phyloP scores from a whole-genome alignment of 1,140 invertebrate genomes.

The Gryllus bimaculatus region DNA sequence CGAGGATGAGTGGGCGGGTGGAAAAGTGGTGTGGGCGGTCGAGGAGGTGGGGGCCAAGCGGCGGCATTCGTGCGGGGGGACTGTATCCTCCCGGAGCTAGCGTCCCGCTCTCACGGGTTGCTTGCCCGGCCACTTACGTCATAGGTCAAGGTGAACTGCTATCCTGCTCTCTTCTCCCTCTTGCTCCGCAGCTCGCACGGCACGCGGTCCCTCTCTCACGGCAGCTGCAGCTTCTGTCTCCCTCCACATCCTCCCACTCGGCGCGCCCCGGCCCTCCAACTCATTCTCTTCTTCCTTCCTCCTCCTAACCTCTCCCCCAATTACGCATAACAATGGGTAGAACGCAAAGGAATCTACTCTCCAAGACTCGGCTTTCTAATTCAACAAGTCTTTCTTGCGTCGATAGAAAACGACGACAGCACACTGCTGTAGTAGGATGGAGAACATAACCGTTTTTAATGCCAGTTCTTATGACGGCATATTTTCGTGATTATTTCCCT shows the following conservation, averaged over 20 bases:
- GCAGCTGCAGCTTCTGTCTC: not conserved
- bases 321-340: constrained; percentile 4
- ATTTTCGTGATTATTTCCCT: constrained; percentile 1
- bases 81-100: not conserved
- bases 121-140: not conserved
- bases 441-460: constrained; percentile 1
- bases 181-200: not conserved
- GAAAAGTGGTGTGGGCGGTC: no score
- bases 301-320: not conserved
- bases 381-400: constrained; percentile 4
- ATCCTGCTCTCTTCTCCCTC: not conserved
- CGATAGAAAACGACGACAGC: not conserved
- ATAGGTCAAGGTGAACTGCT: constrained; percentile 3
- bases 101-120: not conserved
- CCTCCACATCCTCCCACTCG: not conserved
- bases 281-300: not conserved
- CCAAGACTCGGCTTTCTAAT: not conserved
- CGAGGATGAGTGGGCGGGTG: no score
- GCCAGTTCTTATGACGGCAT: constrained; percentile 3
- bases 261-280: no score
- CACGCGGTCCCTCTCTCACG: not conserved
- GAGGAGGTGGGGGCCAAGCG: no score
- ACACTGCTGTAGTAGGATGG: not conserved
- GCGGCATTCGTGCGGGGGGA: not conserved
- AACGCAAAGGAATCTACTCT: not conserved